These are phyloP conservation scores for Meandrusa payeni DNA, from an alignment of 2,888 invertebrate genomes.

Conservation along the genomic window DNA sequence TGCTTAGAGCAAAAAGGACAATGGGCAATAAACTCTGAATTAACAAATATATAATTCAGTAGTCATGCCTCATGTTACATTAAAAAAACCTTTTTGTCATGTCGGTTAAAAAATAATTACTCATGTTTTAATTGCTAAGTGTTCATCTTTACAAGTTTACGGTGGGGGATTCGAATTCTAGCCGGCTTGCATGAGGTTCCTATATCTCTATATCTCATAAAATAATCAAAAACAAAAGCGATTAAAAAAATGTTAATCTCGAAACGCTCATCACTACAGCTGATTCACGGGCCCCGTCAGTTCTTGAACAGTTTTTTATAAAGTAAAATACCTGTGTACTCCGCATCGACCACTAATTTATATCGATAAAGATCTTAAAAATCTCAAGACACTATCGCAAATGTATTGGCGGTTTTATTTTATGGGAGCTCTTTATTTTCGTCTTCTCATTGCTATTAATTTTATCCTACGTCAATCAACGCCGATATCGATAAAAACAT, in stretches of 20 bases:
- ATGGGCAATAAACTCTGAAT: too few relatives aligned
- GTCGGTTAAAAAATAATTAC: too few relatives aligned
- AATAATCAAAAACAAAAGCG: neutral
- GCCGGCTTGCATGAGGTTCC: too few relatives aligned
- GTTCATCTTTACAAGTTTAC: too few relatives aligned
- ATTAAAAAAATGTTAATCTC: slow-evolving; percentile 13
- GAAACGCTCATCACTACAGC: neutral
- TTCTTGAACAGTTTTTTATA: slow-evolving; percentile 6
- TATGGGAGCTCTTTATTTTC: slow-evolving; percentile 23
- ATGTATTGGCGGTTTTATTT: slow-evolving; percentile 23
- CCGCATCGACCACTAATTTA: slow-evolving; percentile 16
- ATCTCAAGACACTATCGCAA: slow-evolving; percentile 21
- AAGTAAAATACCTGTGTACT: slow-evolving; percentile 12
- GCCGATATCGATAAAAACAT: slow-evolving; percentile 22
- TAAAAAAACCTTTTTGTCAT: too few relatives aligned
- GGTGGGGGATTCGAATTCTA: too few relatives aligned
- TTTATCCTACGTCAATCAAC: slow-evolving; percentile 32
- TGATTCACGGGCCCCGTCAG: neutral
- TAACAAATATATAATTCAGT: too few relatives aligned
- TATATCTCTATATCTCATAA: neutral
- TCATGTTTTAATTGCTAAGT: too few relatives aligned
- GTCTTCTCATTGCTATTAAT: slow-evolving; percentile 35
- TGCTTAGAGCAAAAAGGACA: too few relatives aligned
- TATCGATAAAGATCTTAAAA: slow-evolving; percentile 21
- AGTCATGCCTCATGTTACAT: too few relatives aligned